Evolutionary conservation across 2,888 invertebrate genomes (phyloP), one percentile per base, ranked within the genome.

Genomic region (Aquatica leii): DNA sequence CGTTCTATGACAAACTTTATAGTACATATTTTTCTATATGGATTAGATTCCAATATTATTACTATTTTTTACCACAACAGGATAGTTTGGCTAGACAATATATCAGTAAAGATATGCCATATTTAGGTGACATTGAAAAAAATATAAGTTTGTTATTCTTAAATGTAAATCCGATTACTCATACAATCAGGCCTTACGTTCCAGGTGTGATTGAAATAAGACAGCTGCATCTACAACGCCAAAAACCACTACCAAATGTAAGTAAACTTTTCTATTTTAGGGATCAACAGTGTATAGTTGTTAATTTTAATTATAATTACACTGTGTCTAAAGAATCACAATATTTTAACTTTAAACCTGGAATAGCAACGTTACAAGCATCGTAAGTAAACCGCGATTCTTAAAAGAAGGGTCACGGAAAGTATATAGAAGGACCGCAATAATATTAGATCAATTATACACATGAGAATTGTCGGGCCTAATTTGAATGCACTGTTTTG

Each of bases 71-170:
- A 51, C 75, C 75, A 1, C 65, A 63, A 62, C 67, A 73, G 55
- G 76, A 80, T 59, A 51, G 67, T 54, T 60, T 79, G n/a, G 75
- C 74, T 1, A 73, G 68, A 43, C 74, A 72, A 59, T 77, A 78
- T 69, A 73, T 81, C 14, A 79, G 81, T 0, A 59, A 74, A 12
- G 71, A 77, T 63, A 68, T 78, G 37, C 79, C 80, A 6, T 69
- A 78, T 54, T 52, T 80, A 6, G 70, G 67, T 2, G 78, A 79
- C 8, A 71, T 80, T 2, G 76, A 77, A 52, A 72, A 65, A 59
- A 78, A 78, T 66, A 71, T 77, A 17, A 79, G 78, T 59, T 65
- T 78, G 61, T 48, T 78, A 12, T 74, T 80, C 59, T 59, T 77
- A 17, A 77, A 77, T 54, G 73, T 70, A 1, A 79, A 79, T 71